These are phyloP conservation scores for Oryzaephilus surinamensis DNA, from an alignment of 1,140 invertebrate species.

Conservation along the genomic window DNA sequence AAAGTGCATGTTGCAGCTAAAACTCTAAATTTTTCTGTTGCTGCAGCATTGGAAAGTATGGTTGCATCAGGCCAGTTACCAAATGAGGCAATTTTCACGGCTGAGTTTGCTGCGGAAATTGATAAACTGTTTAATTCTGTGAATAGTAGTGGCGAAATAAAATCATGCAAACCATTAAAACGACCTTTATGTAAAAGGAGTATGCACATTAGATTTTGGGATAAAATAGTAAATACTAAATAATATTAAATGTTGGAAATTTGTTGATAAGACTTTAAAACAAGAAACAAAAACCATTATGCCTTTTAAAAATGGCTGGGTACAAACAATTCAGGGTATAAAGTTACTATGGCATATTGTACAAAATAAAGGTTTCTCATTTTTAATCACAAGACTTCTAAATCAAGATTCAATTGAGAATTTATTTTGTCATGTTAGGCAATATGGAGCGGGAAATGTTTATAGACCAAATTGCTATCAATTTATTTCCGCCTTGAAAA, in stretches of 20 bases:
- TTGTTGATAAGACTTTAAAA: not conserved
- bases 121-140: too few relatives aligned
- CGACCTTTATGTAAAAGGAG: too few relatives aligned
- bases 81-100: too few relatives aligned
- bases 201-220: slow-evolving; percentile 1
- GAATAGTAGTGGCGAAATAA: too few relatives aligned
- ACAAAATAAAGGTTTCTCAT: not conserved
- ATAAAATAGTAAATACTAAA: too few relatives aligned
- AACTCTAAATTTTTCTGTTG: too few relatives aligned
- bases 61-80: too few relatives aligned
- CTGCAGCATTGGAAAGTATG: too few relatives aligned
- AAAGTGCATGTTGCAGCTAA: too few relatives aligned
- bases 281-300: not conserved
- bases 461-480: slow-evolving; percentile 2
- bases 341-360: not conserved
- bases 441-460: not conserved
- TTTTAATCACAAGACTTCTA: not conserved
- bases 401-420: slow-evolving; percentile 5
- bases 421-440: slow-evolving; percentile 1
- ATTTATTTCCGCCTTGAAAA: slow-evolving; percentile 1
- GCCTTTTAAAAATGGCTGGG: slow-evolving; percentile 2
- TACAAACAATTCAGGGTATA: not conserved
- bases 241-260: not conserved
- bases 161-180: too few relatives aligned
- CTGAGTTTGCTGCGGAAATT: too few relatives aligned